These are phyloP conservation scores for Malacoraja senta DNA, from an alignment of 2,797 vertebrate species.

Conservation along the genomic window DNA sequence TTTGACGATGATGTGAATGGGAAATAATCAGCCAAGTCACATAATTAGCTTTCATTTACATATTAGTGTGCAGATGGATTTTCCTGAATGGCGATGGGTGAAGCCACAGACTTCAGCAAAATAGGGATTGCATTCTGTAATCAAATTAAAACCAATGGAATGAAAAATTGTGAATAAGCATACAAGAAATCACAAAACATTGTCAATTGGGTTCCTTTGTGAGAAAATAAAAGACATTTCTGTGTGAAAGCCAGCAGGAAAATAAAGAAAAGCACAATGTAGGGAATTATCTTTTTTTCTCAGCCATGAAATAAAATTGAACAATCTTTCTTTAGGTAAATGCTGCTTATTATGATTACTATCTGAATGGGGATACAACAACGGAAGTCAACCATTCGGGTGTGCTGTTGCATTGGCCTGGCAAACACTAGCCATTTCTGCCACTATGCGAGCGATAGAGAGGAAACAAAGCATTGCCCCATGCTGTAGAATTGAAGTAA, in stretches of 20 bases:
- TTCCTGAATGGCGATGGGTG: slow-evolving; percentile 6
- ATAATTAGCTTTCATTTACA: slow-evolving; percentile 30
- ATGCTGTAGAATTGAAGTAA: not conserved
- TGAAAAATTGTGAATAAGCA: not conserved
- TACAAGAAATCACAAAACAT: slow-evolving; percentile 18
- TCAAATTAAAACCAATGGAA: not conserved
- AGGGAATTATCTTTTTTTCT: not conserved
- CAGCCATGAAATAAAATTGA: not conserved
- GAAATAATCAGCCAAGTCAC: slow-evolving; percentile 14
- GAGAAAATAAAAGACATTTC: not conserved
- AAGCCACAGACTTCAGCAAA: not conserved
- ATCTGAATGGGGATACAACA: not conserved
- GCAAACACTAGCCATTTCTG: not conserved
- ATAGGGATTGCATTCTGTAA: not conserved
- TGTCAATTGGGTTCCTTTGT: slow-evolving; percentile 5
- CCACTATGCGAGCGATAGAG: not conserved
- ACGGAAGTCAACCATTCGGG: not conserved
- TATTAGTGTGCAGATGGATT: slow-evolving; percentile 27
- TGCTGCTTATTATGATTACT: not conserved
- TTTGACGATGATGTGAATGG: not conserved
- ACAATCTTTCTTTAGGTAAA: not conserved
- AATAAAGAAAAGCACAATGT: slow-evolving; percentile 4
- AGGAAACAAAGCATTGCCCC: not conserved
- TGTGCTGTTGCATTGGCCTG: not conserved
- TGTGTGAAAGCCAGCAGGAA: not conserved